phyloP scores from a whole-genome alignment of 2,888 invertebrate species.

The Drosophila kuntzei region DNA sequence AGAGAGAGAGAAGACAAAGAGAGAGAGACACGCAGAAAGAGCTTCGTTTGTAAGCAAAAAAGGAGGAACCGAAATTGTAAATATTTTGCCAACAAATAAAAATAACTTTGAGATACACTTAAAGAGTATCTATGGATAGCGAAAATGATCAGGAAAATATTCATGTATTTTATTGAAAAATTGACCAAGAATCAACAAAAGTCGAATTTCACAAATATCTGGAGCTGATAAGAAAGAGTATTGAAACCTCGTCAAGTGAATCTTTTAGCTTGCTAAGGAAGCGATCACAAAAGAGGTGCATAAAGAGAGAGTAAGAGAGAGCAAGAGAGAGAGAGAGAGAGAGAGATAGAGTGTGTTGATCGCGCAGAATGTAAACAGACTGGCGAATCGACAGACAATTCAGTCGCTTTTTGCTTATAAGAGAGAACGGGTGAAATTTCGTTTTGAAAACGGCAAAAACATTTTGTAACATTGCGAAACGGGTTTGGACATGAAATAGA shows the following conservation, averaged over 20 bases:
- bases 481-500: conserved; percentile 1
- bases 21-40: not conserved
- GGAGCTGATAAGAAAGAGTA: not conserved
- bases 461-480: not conserved
- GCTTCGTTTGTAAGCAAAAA: not conserved
- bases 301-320: not conserved
- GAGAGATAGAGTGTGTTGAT: not conserved
- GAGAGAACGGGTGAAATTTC: not conserved
- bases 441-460: not conserved
- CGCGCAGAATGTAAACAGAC: not conserved
- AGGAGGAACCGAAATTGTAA: not conserved
- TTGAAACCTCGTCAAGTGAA: not conserved
- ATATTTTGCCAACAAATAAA: not conserved
- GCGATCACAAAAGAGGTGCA: not conserved
- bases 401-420: too few species aligned
- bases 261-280: not conserved
- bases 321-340: not conserved
- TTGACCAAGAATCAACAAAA: too few species aligned
- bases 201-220: not conserved
- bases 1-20: not conserved
- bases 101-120: too few species aligned
- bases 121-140: too few species aligned
- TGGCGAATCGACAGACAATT: not conserved
- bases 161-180: too few species aligned
- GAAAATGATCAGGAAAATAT: too few species aligned